Base-by-base conservation (phyloP, 2,888 invertebrate species). In the Cremastinae sp. region DNA sequence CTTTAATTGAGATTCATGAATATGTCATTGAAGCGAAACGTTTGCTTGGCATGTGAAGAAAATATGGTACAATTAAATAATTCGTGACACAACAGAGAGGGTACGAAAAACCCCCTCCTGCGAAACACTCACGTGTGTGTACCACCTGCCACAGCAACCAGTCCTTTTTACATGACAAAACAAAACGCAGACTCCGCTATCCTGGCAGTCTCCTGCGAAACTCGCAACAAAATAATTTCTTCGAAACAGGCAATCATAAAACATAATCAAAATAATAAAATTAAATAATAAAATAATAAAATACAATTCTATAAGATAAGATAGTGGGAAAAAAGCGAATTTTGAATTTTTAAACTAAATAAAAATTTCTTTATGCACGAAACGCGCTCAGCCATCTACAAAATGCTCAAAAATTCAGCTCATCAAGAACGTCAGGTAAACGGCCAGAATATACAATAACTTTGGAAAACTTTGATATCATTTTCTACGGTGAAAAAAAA, bases 371-470 rank as follows among this genome's bases (percentile, higher is more conserved):
- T 58, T 5, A 90, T 90, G 90, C 82, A 87, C 16, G 87, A 90
- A 79, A 88, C 90, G 14, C 88, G 90, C 10, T 90, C 90, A 5
- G 90, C 90, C 18, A 84, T 89, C 65, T 90, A 86, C 79, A 91
- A 90, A 86, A 91, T 91, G 90, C 82, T 90, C 58, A 88, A 86
- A 79, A 83, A 82, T 53, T 84, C 85, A 36, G 89, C 90, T 14
- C 88, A 89, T 18, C 90, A 90, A 68, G 91, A 92, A 66, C 87
- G 92, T 64, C 84, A 84, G 82, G 89, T 89, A 82, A 54, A 74
- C 36, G 28, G 45, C 28, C 10, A 66, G 12, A 22, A 18, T 47
- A 20, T 34, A 59, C 16, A 20, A 43, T 65, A 20, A 59, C 54
- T 18, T 43, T 62, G 45, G n/a, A n/a, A n/a, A n/a, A 41, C 49